phyloP scores from a whole-genome alignment of 1,140 invertebrate species.

The Samia ricini region DNA sequence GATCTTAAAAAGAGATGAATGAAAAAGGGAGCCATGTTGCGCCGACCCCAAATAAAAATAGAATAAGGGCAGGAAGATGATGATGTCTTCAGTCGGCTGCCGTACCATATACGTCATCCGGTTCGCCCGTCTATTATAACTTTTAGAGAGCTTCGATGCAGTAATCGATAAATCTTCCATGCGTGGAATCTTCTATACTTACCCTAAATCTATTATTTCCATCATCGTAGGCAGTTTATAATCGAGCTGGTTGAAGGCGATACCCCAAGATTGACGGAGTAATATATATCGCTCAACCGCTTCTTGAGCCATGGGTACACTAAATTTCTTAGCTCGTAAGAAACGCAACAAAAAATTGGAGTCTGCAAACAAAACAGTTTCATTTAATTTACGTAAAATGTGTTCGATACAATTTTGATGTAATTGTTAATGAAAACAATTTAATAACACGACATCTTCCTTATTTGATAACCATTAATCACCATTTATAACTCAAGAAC shows the following conservation, averaged over 20 bases:
- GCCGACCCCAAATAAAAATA: too few relatives aligned
- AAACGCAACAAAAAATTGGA: constrained; percentile 86
- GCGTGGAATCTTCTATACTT: constrained; percentile 27
- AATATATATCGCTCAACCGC: constrained; percentile 89
- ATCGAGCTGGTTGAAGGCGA: constrained; percentile 86
- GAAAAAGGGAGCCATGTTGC: too few relatives aligned
- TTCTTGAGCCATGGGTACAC: constrained; percentile 88
- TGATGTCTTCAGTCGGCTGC: too few relatives aligned
- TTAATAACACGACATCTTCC: too few relatives aligned
- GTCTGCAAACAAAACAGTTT: constrained; percentile 76
- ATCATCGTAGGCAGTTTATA: constrained; percentile 83
- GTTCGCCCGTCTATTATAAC: too few relatives aligned
- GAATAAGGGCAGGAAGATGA: too few relatives aligned
- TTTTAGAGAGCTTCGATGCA: background rate
- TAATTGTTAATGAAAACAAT: too few relatives aligned
- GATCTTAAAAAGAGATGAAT: too few relatives aligned
- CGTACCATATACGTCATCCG: too few relatives aligned
- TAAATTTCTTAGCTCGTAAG: constrained; percentile 90
- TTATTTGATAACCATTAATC: too few relatives aligned
- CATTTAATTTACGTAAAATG: background rate
- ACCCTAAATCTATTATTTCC: constrained; percentile 85
- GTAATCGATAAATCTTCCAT: background rate
- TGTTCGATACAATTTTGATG: too few relatives aligned
- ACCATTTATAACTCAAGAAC: too few relatives aligned
- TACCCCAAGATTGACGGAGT: constrained; percentile 85